Conservation (phyloP, 2,888 invertebrate genomes). For the Allacma fusca region DNA sequence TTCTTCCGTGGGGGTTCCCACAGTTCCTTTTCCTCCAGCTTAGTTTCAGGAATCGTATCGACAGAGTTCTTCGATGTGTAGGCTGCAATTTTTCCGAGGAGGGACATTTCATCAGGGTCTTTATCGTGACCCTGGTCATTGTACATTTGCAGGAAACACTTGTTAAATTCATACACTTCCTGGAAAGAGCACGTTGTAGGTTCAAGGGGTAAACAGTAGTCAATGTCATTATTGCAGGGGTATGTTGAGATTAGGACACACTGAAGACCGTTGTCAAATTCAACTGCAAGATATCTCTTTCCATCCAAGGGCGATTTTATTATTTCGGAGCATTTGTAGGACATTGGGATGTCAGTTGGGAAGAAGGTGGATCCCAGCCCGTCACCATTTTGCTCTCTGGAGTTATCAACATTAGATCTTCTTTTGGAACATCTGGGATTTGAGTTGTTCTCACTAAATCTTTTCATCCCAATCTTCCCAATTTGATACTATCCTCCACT, state of each 20-base stretch:
- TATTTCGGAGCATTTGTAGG: not conserved
- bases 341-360: too few relatives aligned
- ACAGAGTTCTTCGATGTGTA: not conserved
- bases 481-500: too few relatives aligned
- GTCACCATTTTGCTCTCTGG: too few relatives aligned
- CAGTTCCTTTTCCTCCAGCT: not conserved
- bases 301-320: not conserved
- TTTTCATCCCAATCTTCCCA: too few relatives aligned
- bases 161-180: constrained; percentile 5
- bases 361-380: too few relatives aligned
- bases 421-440: too few relatives aligned
- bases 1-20: not conserved
- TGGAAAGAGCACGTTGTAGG: not conserved
- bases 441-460: too few relatives aligned
- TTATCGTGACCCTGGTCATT: not conserved
- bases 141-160: not conserved
- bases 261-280: not conserved
- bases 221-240: constrained; percentile 1
- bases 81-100: not conserved
- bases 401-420: too few relatives aligned
- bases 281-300: not conserved
- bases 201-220: not conserved
- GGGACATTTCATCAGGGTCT: not conserved
- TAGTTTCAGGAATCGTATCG: not conserved
- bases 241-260: not conserved